Evolutionary conservation across 2,797 vertebrate species (phyloP).

Genomic region (Scomberomorus guttatus): DNA sequence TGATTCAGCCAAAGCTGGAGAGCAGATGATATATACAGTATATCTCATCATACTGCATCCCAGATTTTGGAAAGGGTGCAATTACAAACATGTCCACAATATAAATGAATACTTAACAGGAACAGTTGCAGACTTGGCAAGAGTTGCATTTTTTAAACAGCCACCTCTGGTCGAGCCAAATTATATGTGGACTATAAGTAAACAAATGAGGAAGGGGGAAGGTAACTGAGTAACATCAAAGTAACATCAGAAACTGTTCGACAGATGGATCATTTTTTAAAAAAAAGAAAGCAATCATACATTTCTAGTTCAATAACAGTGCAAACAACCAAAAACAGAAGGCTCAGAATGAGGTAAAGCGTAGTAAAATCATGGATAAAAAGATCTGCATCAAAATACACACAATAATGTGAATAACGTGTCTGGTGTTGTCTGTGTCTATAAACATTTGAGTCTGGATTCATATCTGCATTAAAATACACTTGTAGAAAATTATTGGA

Average conservation of each 20-base stretch:
- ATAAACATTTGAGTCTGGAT: not conserved
- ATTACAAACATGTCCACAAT: not conserved
- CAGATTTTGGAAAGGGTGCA: not conserved
- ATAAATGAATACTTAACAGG: not conserved
- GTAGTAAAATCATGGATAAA: not conserved
- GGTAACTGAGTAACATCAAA: not conserved
- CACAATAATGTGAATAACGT: not conserved
- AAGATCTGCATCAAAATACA: not conserved
- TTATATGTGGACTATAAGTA: no score
- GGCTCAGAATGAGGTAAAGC: not conserved
- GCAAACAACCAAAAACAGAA: not conserved
- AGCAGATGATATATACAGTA: slow-evolving; percentile 15
- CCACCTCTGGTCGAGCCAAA: no score
- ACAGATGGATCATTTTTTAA: not conserved
- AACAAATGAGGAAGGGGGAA: not conserved
- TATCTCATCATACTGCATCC: slow-evolving; percentile 4
- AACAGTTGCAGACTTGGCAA: not conserved
- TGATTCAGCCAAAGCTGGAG: slow-evolving; percentile 18
- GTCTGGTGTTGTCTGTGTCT: not conserved
- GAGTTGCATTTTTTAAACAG: not conserved
- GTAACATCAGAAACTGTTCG: not conserved
- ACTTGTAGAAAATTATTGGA: not conserved
- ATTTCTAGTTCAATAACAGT: not conserved
- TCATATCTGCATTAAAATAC: not conserved
- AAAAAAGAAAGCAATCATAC: not conserved